Conservation (phyloP, 2,113 vertebrate species). For the Thermophis baileyi region DNA sequence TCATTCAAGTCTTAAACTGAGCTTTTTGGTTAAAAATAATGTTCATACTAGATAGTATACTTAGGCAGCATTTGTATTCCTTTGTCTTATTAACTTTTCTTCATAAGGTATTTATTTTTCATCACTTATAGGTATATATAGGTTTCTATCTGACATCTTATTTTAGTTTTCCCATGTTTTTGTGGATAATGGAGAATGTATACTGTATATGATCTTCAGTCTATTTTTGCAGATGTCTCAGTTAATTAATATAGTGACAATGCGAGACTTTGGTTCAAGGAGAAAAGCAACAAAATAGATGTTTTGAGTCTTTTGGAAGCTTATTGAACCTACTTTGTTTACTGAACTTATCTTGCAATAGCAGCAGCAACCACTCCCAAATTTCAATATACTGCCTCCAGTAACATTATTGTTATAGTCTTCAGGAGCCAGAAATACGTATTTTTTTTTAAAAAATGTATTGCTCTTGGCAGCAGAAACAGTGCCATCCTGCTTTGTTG, state of each 20-base stretch:
- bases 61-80: background rate
- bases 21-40: background rate
- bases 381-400: background rate
- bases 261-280: background rate
- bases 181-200: background rate
- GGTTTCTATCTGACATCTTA: background rate
- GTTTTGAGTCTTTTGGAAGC: background rate
- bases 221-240: background rate
- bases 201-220: background rate
- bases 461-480: background rate
- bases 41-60: background rate
- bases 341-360: background rate
- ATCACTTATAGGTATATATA: background rate
- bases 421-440: background rate
- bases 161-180: background rate
- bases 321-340: background rate
- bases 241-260: background rate
- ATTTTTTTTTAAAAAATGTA: background rate
- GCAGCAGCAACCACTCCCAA: background rate
- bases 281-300: background rate
- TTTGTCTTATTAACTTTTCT: background rate
- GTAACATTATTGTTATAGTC: background rate
- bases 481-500: background rate
- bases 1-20: background rate
- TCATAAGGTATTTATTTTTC: background rate